A percentile compares a stretch with the other conserved stretches of the same genome.
phyloP scores from a whole-genome alignment of 2,797 vertebrate species.

The Oreochromis mossambicus region DNA sequence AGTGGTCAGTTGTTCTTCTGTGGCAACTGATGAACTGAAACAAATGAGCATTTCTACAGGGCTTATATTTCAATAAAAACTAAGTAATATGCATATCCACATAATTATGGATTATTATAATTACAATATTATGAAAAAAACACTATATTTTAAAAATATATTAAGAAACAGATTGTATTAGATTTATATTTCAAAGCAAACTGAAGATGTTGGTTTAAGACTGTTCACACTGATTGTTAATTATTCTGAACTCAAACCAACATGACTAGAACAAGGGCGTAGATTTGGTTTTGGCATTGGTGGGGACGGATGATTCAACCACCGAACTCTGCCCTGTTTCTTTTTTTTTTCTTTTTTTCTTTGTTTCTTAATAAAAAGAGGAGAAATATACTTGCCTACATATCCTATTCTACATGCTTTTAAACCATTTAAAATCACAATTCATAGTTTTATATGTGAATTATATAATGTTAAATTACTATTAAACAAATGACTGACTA shows the following conservation, averaged over 20 bases:
- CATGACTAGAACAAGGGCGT: not conserved
- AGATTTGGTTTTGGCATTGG: no score
- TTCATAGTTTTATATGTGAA: no score
- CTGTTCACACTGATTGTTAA: not conserved
- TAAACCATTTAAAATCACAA: no score
- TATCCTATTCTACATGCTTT: no score
- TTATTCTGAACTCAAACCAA: not conserved
- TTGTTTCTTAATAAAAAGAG: no score
- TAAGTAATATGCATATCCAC: not conserved
- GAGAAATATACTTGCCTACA: no score
- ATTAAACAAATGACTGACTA: no score
- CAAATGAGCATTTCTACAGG: not conserved
- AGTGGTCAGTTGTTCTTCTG: not conserved
- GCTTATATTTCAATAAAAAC: not conserved
- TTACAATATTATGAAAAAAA: rapidly evolving
- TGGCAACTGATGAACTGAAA: not conserved
- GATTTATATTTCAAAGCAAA: not conserved
- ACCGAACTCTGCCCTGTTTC: no score
- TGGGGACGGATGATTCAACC: no score
- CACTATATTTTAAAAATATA: not conserved
- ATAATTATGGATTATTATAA: not conserved
- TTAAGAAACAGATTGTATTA: not conserved
- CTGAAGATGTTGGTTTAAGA: not conserved
- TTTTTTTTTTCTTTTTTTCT: no score
- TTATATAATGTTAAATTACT: no score